Evolutionary conservation across 1,140 invertebrate genomes (phyloP).

Genomic region (Vanessa tameamea): DNA sequence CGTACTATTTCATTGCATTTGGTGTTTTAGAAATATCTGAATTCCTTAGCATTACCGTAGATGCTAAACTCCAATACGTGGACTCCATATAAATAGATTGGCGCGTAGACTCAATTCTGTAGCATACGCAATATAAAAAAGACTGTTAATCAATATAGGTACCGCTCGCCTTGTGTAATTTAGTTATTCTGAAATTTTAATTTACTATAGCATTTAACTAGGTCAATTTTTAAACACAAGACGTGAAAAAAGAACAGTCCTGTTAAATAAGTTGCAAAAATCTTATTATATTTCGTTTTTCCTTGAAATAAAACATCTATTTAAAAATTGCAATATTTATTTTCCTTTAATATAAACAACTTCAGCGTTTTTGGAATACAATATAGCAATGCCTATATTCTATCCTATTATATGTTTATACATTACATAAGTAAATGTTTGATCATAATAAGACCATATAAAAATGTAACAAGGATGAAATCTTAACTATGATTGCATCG

Average conservation of each 20-base stretch:
- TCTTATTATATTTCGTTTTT: not conserved
- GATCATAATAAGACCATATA: slow-evolving; percentile 13
- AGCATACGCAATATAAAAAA: no score
- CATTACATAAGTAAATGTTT: slow-evolving; percentile 16
- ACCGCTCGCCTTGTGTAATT: no score
- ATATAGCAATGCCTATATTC: slow-evolving; percentile 19
- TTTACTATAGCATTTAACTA: no score
- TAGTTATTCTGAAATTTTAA: no score
- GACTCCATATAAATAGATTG: no score
- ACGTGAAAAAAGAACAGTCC: slow-evolving; percentile 38
- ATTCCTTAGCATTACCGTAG: no score
- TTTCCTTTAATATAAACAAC: slow-evolving; percentile 38
- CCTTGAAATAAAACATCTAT: not conserved
- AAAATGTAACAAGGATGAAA: slow-evolving; percentile 38
- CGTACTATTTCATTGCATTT: no score
- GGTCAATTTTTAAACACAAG: no score
- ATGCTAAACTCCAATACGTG: no score
- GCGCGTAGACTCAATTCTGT: no score
- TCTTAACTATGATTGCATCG: slow-evolving; percentile 27
- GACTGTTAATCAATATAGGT: no score
- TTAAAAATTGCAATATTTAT: slow-evolving; percentile 21
- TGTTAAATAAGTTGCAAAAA: not conserved
- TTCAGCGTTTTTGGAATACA: slow-evolving; percentile 30
- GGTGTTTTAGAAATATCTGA: no score
- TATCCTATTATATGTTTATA: slow-evolving; percentile 12